Evolutionary conservation across 2,797 vertebrate genomes (phyloP).

Genomic region (Apodemus agrarius): DNA sequence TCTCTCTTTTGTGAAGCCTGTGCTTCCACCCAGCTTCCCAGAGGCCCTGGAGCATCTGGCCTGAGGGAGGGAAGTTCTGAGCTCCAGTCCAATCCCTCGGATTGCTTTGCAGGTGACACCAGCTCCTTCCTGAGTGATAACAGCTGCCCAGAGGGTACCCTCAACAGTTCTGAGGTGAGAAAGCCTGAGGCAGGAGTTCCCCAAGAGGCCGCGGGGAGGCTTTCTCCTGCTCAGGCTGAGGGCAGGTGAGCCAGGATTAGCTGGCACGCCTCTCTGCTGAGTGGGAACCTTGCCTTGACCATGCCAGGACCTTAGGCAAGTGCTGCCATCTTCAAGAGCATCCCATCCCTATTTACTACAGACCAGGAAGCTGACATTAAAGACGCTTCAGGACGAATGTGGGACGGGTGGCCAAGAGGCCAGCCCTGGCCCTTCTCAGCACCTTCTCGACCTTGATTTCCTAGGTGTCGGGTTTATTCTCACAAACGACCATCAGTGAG

Average conservation of each 20-base stretch:
- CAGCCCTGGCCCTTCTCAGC: background rate
- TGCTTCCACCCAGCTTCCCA: background rate
- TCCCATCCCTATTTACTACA: background rate
- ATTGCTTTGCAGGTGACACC: background rate
- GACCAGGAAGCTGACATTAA: background rate
- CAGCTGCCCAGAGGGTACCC: background rate
- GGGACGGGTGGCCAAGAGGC: accelerated
- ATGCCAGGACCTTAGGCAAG: background rate
- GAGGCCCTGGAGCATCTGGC: background rate
- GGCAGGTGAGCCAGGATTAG: background rate
- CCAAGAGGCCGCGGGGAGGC: background rate
- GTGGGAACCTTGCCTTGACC: background rate
- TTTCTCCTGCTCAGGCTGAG: background rate
- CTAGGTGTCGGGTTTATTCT: background rate
- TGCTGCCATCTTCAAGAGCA: background rate
- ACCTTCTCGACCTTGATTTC: background rate
- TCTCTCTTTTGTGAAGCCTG: slow-evolving; percentile 17
- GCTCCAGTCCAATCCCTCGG: background rate
- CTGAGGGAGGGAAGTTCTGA: background rate
- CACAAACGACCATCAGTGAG: background rate
- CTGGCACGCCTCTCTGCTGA: background rate
- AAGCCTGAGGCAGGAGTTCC: background rate
- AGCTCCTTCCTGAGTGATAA: accelerated
- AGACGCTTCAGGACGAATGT: background rate
- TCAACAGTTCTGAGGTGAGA: background rate